Evolutionary conservation across 2,888 invertebrate species (phyloP).

Genomic region (Fragum whitleyi): DNA sequence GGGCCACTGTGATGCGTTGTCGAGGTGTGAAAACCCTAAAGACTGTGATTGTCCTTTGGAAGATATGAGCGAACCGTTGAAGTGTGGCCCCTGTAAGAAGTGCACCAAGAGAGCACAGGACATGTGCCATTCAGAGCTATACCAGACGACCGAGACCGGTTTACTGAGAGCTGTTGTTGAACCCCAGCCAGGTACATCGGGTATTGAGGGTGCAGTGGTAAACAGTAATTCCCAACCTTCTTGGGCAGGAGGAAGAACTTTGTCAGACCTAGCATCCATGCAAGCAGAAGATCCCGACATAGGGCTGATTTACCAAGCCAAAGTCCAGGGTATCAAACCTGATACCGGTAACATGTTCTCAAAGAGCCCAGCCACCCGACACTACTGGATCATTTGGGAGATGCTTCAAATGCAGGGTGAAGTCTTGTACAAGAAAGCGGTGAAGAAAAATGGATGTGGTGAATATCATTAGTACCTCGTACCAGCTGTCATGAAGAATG

Average conservation of each 20-base stretch:
- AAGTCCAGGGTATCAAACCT: not conserved
- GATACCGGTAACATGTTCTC: not conserved
- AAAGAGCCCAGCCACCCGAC: not conserved
- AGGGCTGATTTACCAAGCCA: not conserved
- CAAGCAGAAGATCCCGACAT: constrained; percentile 4
- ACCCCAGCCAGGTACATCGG: not conserved
- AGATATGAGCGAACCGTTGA: constrained; percentile 25
- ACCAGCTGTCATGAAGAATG: not conserved
- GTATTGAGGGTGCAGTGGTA: not conserved
- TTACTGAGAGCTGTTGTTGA: not conserved
- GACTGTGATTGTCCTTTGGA: constrained; percentile 22
- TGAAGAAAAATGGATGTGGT: not conserved
- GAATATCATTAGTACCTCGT: not conserved
- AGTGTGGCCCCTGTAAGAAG: constrained; percentile 33
- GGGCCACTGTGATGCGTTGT: constrained; percentile 31
- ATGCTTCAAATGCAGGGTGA: not conserved
- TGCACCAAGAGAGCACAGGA: constrained; percentile 32
- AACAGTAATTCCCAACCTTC: not conserved
- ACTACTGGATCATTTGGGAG: not conserved
- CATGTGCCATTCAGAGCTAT: constrained; percentile 31
- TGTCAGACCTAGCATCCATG: not conserved
- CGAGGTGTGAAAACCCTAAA: constrained; percentile 30
- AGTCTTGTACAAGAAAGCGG: not conserved
- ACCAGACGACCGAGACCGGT: not conserved
- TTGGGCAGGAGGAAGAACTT: not conserved